A percentile compares a stretch with the other conserved stretches of the same genome.
phyloP scores from a whole-genome alignment of 2,797 vertebrate genomes.

The Hafferia zeledoni region DNA sequence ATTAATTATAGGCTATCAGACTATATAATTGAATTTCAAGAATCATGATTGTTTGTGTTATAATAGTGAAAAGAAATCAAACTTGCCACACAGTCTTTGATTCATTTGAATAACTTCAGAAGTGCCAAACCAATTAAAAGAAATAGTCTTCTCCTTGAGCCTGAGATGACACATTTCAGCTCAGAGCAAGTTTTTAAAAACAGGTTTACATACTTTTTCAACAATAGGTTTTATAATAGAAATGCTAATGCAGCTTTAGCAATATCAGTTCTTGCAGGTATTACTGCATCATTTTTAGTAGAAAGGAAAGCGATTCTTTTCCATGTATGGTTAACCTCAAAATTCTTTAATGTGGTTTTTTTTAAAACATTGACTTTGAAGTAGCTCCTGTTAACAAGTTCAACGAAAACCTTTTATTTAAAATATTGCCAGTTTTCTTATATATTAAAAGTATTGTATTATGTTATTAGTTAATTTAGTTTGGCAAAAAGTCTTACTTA shows the following conservation, averaged over 20 bases:
- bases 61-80: conserved; percentile 1
- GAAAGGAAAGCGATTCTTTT: conserved; percentile 42
- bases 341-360: not conserved
- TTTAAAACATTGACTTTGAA: not conserved
- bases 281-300: not conserved
- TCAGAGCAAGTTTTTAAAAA: conserved; percentile 51
- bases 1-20: not conserved
- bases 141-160: not conserved
- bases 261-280: conserved; percentile 29
- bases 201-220: conserved; percentile 47
- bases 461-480: not conserved
- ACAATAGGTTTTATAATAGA: conserved; percentile 52
- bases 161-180: conserved; percentile 58
- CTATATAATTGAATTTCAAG: not conserved
- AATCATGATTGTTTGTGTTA: not conserved
- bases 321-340: not conserved
- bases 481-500: not conserved
- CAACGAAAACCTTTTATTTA: not conserved
- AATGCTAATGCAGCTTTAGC: conserved; percentile 66
- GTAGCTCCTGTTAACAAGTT: not conserved
- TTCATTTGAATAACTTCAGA: conserved; percentile 33
- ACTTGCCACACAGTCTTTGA: not conserved
- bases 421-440: not conserved
- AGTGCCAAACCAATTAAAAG: not conserved
- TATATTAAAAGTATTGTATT: not conserved